Conservation (phyloP, 2,113 vertebrate species). For the Hemicordylus capensis region DNA sequence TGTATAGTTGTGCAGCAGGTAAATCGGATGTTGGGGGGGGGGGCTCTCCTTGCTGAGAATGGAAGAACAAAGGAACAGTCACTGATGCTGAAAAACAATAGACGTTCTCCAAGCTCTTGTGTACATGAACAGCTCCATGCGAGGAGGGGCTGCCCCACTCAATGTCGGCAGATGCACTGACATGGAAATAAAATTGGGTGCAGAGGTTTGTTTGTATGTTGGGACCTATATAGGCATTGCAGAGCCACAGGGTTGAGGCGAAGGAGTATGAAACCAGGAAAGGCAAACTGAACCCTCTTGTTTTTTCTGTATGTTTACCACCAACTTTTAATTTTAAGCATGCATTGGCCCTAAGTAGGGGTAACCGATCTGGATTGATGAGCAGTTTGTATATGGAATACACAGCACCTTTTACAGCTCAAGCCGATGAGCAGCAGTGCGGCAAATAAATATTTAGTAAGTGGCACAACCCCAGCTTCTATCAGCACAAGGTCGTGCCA, state of each 20-base stretch:
- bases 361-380: background rate
- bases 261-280: background rate
- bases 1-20: constrained; percentile 9
- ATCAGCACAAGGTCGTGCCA: background rate
- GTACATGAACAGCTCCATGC: background rate
- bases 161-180: background rate
- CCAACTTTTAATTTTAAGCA: background rate
- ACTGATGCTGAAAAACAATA: background rate
- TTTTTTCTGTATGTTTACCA: background rate
- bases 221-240: background rate
- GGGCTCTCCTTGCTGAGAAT: constrained; percentile 3
- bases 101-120: background rate
- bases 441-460: background rate
- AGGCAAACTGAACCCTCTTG: background rate
- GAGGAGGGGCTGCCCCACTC: background rate
- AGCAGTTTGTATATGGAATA: background rate
- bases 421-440: background rate
- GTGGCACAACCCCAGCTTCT: too few species aligned
- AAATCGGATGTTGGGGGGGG: background rate
- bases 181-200: background rate
- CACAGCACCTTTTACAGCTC: background rate
- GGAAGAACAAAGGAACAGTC: constrained; percentile 5
- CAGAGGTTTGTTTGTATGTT: too few species aligned
- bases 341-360: background rate
- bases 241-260: background rate